phyloP scores from a whole-genome alignment of 2,797 vertebrate genomes.

The Helostoma temminkii region DNA sequence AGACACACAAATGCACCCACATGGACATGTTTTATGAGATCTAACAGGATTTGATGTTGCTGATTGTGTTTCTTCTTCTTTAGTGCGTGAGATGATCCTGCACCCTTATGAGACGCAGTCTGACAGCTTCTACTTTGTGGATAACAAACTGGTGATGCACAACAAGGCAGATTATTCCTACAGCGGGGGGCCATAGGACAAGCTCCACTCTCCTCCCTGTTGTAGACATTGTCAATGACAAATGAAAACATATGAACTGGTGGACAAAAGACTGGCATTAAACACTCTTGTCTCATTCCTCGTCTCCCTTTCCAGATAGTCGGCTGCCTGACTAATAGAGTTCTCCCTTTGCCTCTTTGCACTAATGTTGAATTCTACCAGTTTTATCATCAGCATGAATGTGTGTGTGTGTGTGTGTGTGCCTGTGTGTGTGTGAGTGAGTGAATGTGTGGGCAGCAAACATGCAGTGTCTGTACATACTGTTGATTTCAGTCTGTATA shows the following conservation, averaged over 20 bases:
- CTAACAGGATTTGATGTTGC: conserved; percentile 19
- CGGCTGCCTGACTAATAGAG: conserved; percentile 53
- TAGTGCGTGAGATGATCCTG: conserved; percentile 97
- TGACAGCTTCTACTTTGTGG: conserved; percentile 99
- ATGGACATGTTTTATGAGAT: neutral
- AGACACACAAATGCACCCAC: conserved; percentile 19
- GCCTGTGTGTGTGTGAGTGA: conserved; percentile 33
- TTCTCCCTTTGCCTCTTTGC: conserved; percentile 62
- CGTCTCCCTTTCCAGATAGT: conserved; percentile 57
- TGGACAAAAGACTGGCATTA: conserved; percentile 56
- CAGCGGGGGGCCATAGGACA: conserved; percentile 89
- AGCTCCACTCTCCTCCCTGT: conserved; percentile 13
- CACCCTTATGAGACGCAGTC: conserved; percentile 97
- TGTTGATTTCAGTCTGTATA: conserved; percentile 61
- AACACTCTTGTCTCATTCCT: conserved; percentile 43
- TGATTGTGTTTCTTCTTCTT: conserved; percentile 21
- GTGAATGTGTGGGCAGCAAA: conserved; percentile 65
- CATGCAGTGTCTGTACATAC: conserved; percentile 71
- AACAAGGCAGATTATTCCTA: conserved; percentile 99
- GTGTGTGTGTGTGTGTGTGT: conserved; percentile 36
- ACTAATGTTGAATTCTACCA: conserved; percentile 65
- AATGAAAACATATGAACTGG: conserved; percentile 66
- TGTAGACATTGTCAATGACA: conserved; percentile 61
- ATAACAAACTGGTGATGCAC: conserved; percentile 99
- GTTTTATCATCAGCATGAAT: conserved; percentile 50